Evolutionary conservation across 2,888 invertebrate species (phyloP).

Genomic region (Mythimna loreyi): DNA sequence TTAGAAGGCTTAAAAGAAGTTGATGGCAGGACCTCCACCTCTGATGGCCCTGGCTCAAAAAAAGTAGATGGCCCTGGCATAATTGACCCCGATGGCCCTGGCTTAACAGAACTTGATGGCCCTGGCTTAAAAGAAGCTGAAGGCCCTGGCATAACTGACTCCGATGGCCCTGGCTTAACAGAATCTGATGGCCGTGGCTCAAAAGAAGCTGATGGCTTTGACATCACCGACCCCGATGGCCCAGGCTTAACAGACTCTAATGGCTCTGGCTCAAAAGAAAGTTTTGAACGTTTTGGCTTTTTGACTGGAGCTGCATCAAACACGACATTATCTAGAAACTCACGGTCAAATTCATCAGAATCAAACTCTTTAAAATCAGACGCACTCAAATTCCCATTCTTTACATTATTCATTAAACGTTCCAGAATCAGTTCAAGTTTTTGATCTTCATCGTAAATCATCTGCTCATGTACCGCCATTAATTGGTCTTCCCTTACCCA

Average conservation of each 20-base stretch:
- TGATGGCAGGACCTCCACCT: too few relatives aligned
- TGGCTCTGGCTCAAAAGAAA: not conserved
- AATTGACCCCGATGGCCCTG: not conserved
- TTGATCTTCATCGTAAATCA: slow-evolving; percentile 48
- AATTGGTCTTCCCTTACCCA: slow-evolving; percentile 40
- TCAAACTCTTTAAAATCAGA: slow-evolving; percentile 34
- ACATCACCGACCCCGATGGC: too few relatives aligned
- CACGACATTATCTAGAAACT: slow-evolving; percentile 23
- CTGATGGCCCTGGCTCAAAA: not conserved
- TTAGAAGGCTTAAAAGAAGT: not conserved
- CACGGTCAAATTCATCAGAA: slow-evolving; percentile 8
- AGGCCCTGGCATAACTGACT: not conserved
- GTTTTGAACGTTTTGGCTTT: not conserved
- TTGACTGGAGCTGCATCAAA: not conserved
- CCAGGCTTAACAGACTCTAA: too few relatives aligned
- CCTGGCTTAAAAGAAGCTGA: not conserved
- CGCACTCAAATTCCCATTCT: slow-evolving; percentile 5
- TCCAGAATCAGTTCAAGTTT: slow-evolving; percentile 63
- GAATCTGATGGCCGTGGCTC: not conserved
- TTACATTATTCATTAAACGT: slow-evolving; percentile 31
- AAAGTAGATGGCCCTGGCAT: not conserved
- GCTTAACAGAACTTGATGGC: not conserved
- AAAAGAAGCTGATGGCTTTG: not conserved
- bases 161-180: too few relatives aligned
- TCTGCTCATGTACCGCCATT: slow-evolving; percentile 34